Base-by-base conservation (phyloP, 2,113 vertebrate genomes). In the Psittacus erithacus region DNA sequence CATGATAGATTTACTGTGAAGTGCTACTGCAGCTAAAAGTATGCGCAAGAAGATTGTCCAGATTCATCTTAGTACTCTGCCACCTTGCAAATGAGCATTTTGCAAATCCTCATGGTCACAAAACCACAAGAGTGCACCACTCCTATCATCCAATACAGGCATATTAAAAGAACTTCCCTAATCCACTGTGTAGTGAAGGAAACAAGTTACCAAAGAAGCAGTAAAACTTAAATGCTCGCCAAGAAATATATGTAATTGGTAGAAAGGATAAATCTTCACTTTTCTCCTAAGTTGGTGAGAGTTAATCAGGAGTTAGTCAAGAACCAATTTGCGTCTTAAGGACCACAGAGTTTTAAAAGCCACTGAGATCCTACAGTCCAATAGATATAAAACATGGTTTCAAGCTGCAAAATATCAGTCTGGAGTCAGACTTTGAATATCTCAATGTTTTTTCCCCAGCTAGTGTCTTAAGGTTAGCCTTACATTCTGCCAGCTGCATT, bases 1-100 rank as follows among this genome's bases (percentile, higher is more conserved):
- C 78, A 70, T 6, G 50, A 94, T 6, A 87, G 60, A 95, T 94
- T 94, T 96, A 82, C 82, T 44, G 53, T 81, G 82, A 95, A 95
- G 85, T 33, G 68, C 82, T 92, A 88, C 60, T 77, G 77, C 91
- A 97, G 88, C 92, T 96, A 95, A 69, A 93, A 94, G 64, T n/a
- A 65, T 2, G 3, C 86, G 88, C 15, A 19, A 84, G 96, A 93
- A 86, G 63, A 81, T 53, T 70, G 62, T 82, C 65, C 92, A 73
- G 11, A 86, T 88, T 92, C 65, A 86, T 82, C 86, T 82, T n/a
- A 13, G 67, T 20, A 46, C 38, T 94, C 55, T 85, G 63, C 13
- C 80, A 88, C 63, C 74, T 80, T 46, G 35, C 23, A 81, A 92
- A 94, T 10, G 2, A 59, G 16, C 13, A 75, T 67, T 90, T 93